phyloP scores from a whole-genome alignment of 2,797 vertebrate species.

The Hippocampus kuda region DNA sequence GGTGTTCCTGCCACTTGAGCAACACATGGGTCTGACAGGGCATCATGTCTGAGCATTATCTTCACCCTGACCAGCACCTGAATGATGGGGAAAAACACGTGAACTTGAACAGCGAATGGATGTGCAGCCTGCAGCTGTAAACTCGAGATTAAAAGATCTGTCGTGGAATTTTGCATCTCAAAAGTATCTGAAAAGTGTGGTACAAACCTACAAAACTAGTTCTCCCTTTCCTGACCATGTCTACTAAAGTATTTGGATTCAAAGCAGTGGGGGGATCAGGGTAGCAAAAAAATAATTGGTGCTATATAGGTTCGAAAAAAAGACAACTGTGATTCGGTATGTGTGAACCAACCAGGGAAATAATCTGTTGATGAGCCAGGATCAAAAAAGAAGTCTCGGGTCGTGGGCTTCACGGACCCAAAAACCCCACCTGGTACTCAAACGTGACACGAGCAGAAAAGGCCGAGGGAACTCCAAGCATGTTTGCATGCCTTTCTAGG shows the following conservation, averaged over 20 bases:
- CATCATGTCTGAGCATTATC: slow-evolving; percentile 75
- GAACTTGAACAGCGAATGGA: background rate
- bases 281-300: too few relatives aligned
- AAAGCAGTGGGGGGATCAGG: too few relatives aligned
- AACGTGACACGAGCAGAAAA: background rate
- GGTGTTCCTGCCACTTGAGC: slow-evolving; percentile 78
- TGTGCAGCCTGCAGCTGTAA: background rate
- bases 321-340: background rate
- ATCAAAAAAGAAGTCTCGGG: background rate
- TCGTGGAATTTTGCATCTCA: too few relatives aligned
- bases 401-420: background rate
- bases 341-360: background rate
- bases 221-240: too few relatives aligned
- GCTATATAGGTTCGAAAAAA: background rate
- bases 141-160: too few relatives aligned
- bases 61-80: slow-evolving; percentile 45
- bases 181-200: too few relatives aligned
- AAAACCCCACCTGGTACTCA: background rate
- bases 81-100: slow-evolving; percentile 11
- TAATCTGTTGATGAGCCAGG: background rate
- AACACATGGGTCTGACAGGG: slow-evolving; percentile 74
- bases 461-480: slow-evolving; percentile 10
- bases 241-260: too few relatives aligned
- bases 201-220: too few relatives aligned
- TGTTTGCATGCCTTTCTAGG: slow-evolving; percentile 29